phyloP scores from a whole-genome alignment of 2,797 vertebrate genomes.

The Rhinichthys osculus region DNA sequence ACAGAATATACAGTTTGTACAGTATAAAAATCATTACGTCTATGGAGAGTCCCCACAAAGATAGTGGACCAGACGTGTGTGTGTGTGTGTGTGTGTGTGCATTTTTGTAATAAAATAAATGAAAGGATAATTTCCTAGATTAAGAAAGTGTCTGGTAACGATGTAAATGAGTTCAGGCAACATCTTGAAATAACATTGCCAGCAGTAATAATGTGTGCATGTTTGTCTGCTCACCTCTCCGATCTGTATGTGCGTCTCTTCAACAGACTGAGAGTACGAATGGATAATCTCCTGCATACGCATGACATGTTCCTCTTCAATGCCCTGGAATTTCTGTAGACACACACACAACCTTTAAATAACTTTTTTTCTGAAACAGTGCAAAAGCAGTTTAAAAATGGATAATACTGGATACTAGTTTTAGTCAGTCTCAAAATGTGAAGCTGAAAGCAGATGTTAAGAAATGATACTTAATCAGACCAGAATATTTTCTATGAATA shows the following conservation, averaged over 20 bases:
- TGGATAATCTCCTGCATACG: conserved; percentile 96
- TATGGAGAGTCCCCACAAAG: no score
- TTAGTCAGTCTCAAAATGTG: not conserved
- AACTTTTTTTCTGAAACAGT: conserved; percentile 8
- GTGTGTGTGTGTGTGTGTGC: no score
- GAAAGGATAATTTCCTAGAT: not conserved
- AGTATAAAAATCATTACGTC: no score
- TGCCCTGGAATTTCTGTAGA: conserved; percentile 95
- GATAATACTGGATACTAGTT: conserved; percentile 4
- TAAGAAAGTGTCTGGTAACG: not conserved
- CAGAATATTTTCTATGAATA: conserved; percentile 39
- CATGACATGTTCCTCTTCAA: conserved; percentile 92
- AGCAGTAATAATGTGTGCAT: not conserved
- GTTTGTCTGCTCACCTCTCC: conserved; percentile 85
- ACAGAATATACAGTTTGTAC: no score
- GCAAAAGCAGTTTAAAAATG: not conserved
- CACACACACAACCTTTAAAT: conserved; percentile 30
- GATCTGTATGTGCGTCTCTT: conserved; percentile 92
- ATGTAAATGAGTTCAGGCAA: not conserved
- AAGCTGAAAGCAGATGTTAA: conserved; percentile 20
- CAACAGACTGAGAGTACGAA: conserved; percentile 89
- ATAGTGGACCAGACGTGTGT: no score
- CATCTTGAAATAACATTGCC: not conserved
- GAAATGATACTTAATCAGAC: conserved; percentile 33
- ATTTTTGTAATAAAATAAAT: not conserved